A percentile compares a stretch with the other conserved stretches of the same genome.
Evolutionary conservation across 2,797 vertebrate species (phyloP).

Genomic region (Sebastes itinus): DNA sequence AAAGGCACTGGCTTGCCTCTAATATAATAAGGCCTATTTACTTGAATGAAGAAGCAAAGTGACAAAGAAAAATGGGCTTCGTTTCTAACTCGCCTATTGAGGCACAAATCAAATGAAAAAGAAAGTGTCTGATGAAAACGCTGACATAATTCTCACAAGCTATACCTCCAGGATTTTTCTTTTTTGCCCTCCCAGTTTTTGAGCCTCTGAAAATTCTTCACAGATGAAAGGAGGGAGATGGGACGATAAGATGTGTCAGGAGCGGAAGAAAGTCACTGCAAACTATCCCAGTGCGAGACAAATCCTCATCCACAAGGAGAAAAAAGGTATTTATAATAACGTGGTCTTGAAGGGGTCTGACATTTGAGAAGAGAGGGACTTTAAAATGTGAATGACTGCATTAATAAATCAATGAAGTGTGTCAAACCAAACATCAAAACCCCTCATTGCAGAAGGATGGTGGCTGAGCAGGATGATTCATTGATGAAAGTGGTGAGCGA

Average conservation of each 20-base stretch:
- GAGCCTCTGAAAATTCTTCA: slow-evolving; percentile 3
- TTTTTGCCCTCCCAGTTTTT: slow-evolving; percentile 6
- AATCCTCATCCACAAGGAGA: slow-evolving; percentile 5
- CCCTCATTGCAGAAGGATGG: not conserved
- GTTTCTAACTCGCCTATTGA: not conserved
- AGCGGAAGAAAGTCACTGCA: slow-evolving; percentile 34
- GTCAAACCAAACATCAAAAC: slow-evolving; percentile 49
- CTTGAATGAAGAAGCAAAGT: slow-evolving; percentile 11
- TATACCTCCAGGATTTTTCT: not conserved
- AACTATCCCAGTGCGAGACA: slow-evolving; percentile 33
- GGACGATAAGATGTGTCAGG: slow-evolving; percentile 51
- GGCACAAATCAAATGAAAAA: slow-evolving; percentile 33
- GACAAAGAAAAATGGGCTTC: slow-evolving; percentile 31
- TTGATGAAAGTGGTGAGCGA: slow-evolving; percentile 32
- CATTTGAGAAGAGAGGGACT: slow-evolving; percentile 41
- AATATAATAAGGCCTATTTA: slow-evolving; percentile 10
- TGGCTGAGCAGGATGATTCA: slow-evolving; percentile 42
- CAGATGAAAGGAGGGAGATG: slow-evolving; percentile 44
- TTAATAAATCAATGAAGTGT: slow-evolving; percentile 57
- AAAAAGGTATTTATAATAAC: slow-evolving; percentile 15
- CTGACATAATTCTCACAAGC: slow-evolving; percentile 17
- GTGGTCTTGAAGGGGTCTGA: slow-evolving; percentile 33
- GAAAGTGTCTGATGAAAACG: slow-evolving; percentile 2
- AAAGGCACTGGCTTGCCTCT: slow-evolving; percentile 3
- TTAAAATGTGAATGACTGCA: slow-evolving; percentile 49